Base-by-base conservation (phyloP, 2,113 vertebrate species). In the Serinus canaria region DNA sequence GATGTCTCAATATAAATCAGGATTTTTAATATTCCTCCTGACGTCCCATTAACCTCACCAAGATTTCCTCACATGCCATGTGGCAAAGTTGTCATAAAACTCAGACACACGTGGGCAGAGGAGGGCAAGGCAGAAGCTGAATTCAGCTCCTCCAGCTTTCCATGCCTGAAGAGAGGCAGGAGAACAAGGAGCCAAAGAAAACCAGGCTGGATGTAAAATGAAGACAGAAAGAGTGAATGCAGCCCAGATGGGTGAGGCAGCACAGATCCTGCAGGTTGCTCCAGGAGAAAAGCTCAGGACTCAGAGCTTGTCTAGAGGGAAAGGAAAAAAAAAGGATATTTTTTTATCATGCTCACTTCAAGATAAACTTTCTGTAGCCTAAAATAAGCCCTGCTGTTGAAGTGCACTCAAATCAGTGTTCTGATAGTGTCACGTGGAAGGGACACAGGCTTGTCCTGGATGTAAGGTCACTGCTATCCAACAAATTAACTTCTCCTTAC, bases 1-100 rank as follows among this genome's bases (percentile, higher is more conserved):
- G 76, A 93, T 92, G 92, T 74, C 24, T 35, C 76, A 35, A 8
- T 75, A 90, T 90, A 97, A 90, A 92, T 66, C 80, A 77, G 79
- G 35, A 52, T 83, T 86, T 93, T 94, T 86, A 93, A 89, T 92
- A 92, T 90, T 90, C 63, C 73, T 92, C 90, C 86, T 77, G 72
- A 83, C 55, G 33, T 70, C 31, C 63, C 55, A 43, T 96, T 83
- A 88, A 92, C 86, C 89, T 86, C 31, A 9, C 27, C 83, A 30
- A 30, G 47, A 63, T 86, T 94, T 79, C 79, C 89, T 58, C 21
- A 18, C 18, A 1, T 39, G 59, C 60, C 85, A 74, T 74, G 90
- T 86, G 88, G 79, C 63, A 86, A 28, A 39, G 21, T 83, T 59
- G 69, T 83, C 52, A 13, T 56, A 89, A 89, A 85, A 70, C 21